These are phyloP conservation scores for Lepidocolaptes lacrymiger DNA, from an alignment of 2,797 vertebrate species.

Conservation along the genomic window DNA sequence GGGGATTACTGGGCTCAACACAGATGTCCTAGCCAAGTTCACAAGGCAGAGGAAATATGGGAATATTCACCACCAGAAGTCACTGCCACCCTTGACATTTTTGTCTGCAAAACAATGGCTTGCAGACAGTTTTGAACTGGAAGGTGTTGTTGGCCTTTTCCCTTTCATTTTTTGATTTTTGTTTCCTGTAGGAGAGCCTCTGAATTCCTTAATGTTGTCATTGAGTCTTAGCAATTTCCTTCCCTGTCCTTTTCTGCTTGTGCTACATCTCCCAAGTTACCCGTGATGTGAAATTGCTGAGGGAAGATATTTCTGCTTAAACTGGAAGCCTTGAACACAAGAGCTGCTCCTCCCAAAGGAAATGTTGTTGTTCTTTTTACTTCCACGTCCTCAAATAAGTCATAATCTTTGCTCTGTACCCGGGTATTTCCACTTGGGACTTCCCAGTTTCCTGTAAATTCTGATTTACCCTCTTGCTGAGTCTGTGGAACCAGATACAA, in stretches of 20 bases:
- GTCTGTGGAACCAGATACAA: neutral
- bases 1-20: neutral
- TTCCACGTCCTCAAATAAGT: neutral
- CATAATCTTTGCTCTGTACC: neutral
- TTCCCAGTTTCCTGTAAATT: constrained; percentile 15
- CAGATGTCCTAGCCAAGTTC: neutral
- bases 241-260: neutral
- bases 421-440: neutral
- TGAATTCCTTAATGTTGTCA: constrained; percentile 3
- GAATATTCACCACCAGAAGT: neutral
- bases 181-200: neutral
- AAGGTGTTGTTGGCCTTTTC: neutral
- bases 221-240: neutral
- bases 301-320: neutral
- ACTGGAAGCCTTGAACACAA: neutral
- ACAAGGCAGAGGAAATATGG: neutral
- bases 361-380: neutral
- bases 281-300: neutral
- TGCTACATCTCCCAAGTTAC: neutral
- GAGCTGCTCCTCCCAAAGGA: constrained; percentile 23
- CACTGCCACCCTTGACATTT: neutral
- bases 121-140: neutral
- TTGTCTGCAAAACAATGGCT: neutral
- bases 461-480: neutral
- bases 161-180: constrained; percentile 7